phyloP scores from a whole-genome alignment of 2,888 invertebrate genomes.

The Cheilosia scutellata region DNA sequence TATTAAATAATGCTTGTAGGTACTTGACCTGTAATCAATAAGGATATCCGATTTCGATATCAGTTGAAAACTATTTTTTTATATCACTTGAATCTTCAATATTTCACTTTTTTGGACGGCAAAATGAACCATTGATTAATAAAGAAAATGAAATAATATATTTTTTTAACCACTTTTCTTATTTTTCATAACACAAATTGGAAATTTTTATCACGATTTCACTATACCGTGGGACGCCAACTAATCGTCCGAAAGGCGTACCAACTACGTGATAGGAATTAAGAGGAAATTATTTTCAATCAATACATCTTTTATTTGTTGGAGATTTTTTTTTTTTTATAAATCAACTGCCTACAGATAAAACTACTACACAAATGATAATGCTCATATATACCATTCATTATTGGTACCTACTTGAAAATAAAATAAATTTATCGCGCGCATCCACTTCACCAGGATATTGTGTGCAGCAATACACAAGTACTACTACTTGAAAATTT shows the following conservation, averaged over 20 bases:
- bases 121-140: too few species aligned
- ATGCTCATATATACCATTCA: too few species aligned
- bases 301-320: neutral
- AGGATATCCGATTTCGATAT: too few species aligned
- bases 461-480: neutral
- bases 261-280: conserved; percentile 34
- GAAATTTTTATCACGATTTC: conserved; percentile 34
- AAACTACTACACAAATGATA: neutral
- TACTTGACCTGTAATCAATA: too few species aligned
- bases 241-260: conserved; percentile 16
- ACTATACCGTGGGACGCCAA: conserved; percentile 20
- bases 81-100: too few species aligned
- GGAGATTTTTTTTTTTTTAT: neutral
- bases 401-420: too few species aligned
- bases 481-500: neutral
- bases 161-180: too few species aligned
- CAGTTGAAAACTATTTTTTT: too few species aligned
- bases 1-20: too few species aligned
- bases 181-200: too few species aligned
- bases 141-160: too few species aligned
- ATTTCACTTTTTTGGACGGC: too few species aligned
- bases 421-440: neutral
- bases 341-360: neutral
- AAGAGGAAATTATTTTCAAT: conserved; percentile 15
- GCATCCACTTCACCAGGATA: neutral